A percentile compares a stretch with the other conserved stretches of the same genome.
Evolutionary conservation across 2,888 invertebrate species (phyloP).

Genomic region (Germaria angustata): DNA sequence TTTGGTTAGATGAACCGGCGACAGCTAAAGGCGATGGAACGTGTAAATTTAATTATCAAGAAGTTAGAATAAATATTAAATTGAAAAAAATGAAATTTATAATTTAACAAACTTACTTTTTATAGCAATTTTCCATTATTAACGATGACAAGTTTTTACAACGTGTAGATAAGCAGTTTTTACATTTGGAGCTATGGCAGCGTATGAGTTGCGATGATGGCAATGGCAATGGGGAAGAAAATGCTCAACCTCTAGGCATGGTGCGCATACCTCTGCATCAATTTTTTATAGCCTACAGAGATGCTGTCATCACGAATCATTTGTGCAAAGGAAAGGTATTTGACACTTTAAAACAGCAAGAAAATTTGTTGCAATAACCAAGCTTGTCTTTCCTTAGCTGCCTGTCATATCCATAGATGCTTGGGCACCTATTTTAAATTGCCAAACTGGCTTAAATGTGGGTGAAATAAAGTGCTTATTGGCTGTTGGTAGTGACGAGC

Average conservation of each 20-base stretch:
- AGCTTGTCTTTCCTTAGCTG: conserved; percentile 75
- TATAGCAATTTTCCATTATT: conserved; percentile 82
- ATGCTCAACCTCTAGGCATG: conserved; percentile 80
- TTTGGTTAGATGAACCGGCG: conserved; percentile 76
- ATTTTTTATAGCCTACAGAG: conserved; percentile 83
- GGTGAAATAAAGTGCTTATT: conserved; percentile 83
- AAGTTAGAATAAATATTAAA: conserved; percentile 68
- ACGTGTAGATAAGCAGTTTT: conserved; percentile 82
- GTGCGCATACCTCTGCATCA: conserved; percentile 83
- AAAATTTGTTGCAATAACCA: not conserved
- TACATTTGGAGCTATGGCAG: conserved; percentile 81
- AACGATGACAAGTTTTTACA: conserved; percentile 82
- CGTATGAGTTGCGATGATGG: conserved; percentile 57
- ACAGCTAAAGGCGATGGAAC: conserved; percentile 67
- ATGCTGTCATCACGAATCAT: conserved; percentile 81
- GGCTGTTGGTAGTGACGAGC: conserved; percentile 83
- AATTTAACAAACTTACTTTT: conserved; percentile 43
- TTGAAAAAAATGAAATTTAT: not conserved
- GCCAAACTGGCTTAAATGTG: conserved; percentile 79
- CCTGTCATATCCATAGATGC: conserved; percentile 83
- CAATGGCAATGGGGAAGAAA: conserved; percentile 53
- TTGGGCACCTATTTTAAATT: conserved; percentile 82
- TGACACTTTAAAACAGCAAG: not conserved
- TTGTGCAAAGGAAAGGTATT: conserved; percentile 81
- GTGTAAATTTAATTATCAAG: conserved; percentile 74